These are phyloP conservation scores for Otus sunia DNA, from an alignment of 2,113 vertebrate species.

Conservation along the genomic window DNA sequence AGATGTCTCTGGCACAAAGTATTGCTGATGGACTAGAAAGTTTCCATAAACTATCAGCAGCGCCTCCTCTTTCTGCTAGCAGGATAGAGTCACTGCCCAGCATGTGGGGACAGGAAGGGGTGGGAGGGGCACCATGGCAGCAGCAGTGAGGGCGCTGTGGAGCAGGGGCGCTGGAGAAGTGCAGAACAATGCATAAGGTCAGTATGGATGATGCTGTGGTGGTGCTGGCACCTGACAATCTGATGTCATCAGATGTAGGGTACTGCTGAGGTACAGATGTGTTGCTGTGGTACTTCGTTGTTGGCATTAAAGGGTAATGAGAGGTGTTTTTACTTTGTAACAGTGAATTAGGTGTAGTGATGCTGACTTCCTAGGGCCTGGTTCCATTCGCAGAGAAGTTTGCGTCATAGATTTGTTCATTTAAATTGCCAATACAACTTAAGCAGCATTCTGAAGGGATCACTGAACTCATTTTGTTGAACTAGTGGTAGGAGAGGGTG, in stretches of 20 bases:
- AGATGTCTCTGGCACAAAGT: not conserved
- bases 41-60: not conserved
- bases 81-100: not conserved
- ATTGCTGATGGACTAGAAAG: not conserved
- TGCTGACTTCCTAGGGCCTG: not conserved
- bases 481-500: not conserved
- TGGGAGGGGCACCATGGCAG: rapidly evolving
- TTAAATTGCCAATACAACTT: not conserved
- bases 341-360: not conserved
- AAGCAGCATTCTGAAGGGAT: not conserved
- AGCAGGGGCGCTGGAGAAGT: not conserved
- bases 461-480: not conserved
- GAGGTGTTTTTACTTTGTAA: not conserved
- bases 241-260: not conserved
- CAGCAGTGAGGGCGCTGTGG: not conserved
- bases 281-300: not conserved
- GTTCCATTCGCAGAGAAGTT: not conserved
- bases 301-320: not conserved
- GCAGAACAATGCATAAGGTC: not conserved
- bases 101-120: not conserved
- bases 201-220: not conserved
- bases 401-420: not conserved
- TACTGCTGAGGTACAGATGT: not conserved
- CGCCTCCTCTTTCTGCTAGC: not conserved
- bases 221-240: not conserved